A percentile compares a stretch with the other conserved stretches of the same genome.
phyloP scores from a whole-genome alignment of 2,113 vertebrate species.

The Tragelaphus buxtoni region DNA sequence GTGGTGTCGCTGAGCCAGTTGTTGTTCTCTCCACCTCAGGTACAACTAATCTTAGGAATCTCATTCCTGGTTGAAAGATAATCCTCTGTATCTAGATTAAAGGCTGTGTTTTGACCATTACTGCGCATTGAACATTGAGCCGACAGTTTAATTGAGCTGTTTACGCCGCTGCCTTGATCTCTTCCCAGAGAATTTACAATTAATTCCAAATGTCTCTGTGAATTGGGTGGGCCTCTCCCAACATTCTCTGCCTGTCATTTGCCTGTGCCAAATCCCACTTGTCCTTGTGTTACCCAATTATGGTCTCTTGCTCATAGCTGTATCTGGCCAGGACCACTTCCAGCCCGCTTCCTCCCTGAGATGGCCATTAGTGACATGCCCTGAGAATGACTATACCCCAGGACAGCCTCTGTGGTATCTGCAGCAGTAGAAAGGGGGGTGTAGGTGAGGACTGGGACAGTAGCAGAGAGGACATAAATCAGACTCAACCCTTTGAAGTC shows the following conservation, averaged over 20 bases:
- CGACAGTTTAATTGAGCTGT: slow-evolving; percentile 72
- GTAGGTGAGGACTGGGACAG: not conserved
- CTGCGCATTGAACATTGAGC: slow-evolving; percentile 51
- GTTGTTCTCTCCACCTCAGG: slow-evolving; percentile 51
- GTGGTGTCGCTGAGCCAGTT: not conserved
- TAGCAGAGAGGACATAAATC: slow-evolving; percentile 1
- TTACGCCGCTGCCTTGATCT: slow-evolving; percentile 61
- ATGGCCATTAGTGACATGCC: not conserved
- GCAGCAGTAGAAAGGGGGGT: not conserved
- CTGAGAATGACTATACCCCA: not conserved
- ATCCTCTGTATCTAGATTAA: slow-evolving; percentile 72
- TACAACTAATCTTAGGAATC: slow-evolving; percentile 68
- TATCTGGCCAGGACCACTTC: slow-evolving; percentile 23
- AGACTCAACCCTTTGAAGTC: slow-evolving; percentile 31
- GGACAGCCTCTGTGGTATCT: not conserved
- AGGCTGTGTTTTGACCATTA: slow-evolving; percentile 73
- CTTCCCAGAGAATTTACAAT: slow-evolving; percentile 63
- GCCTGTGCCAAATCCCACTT: slow-evolving; percentile 52
- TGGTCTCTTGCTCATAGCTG: not conserved
- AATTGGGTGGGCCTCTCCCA: slow-evolving; percentile 63
- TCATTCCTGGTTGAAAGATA: slow-evolving; percentile 60
- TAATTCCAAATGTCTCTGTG: slow-evolving; percentile 66
- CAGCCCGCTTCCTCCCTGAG: slow-evolving; percentile 39
- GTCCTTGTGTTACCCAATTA: slow-evolving; percentile 58
- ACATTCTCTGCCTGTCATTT: slow-evolving; percentile 53